Conservation (phyloP, 2,113 vertebrate species). For the Xiphophorus maculatus region DNA sequence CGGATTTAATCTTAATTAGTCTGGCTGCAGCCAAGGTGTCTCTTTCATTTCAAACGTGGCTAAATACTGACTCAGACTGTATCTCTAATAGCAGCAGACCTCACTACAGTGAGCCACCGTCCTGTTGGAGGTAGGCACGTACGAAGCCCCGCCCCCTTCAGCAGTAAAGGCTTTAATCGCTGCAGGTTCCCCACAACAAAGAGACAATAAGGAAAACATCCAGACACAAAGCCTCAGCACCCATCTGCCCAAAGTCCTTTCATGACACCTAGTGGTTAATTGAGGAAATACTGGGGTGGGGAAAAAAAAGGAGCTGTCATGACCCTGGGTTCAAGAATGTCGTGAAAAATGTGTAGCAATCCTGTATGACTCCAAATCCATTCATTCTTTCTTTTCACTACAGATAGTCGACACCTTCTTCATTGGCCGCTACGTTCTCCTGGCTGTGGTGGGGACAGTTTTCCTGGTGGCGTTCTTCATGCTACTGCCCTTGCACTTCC, state of each 20-base stretch:
- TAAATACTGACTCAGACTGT: no score
- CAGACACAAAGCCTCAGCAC: not conserved
- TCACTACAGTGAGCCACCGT: no score
- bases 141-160: no score
- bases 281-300: not conserved
- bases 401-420: conserved; percentile 90
- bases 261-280: conserved; percentile 77
- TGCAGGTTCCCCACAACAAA: not conserved
- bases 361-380: not conserved
- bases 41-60: no score
- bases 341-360: no score
- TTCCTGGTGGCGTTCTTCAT: conserved; percentile 85
- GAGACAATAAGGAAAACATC: not conserved
- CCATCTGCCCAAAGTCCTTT: conserved; percentile 38
- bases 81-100: no score
- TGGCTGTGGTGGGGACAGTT: conserved; percentile 74
- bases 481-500: conserved; percentile 84
- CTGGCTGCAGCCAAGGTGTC: no score
- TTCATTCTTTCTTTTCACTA: conserved; percentile 11
- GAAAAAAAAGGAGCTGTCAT: not conserved
- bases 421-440: conserved; percentile 88
- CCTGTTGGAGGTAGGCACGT: no score
- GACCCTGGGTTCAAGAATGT: no score
- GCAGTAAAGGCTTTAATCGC: not conserved
- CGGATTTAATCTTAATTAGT: no score